phyloP scores from a whole-genome alignment of 2,797 vertebrate species.

The Gorsachius magnificus region DNA sequence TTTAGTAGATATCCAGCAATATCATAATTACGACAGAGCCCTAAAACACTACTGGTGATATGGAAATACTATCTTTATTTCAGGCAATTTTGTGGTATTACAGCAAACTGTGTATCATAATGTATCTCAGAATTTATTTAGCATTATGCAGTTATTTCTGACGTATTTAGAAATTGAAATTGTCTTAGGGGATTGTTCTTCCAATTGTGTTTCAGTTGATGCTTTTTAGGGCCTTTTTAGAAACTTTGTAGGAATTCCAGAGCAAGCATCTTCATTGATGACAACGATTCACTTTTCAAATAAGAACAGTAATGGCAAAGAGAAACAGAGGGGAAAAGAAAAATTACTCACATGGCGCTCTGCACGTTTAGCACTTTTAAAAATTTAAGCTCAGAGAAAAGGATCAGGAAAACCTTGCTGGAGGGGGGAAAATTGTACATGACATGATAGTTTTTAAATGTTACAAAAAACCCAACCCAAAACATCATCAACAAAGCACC shows the following conservation, averaged over 20 bases:
- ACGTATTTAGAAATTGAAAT: neutral
- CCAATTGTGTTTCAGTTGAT: neutral
- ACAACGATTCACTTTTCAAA: neutral
- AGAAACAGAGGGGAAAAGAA: neutral
- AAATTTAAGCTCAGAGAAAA: neutral
- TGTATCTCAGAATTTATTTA: neutral
- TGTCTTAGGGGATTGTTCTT: neutral
- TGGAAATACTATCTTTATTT: neutral
- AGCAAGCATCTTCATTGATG: neutral
- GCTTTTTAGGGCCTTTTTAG: neutral
- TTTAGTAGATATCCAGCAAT: neutral
- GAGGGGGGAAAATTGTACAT: rapidly evolving
- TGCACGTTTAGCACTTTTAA: neutral
- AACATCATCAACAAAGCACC: neutral
- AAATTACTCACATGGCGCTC: neutral
- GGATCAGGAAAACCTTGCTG: neutral
- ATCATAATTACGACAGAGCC: neutral
- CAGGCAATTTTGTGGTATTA: neutral
- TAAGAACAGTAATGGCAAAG: neutral
- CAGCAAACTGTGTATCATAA: neutral
- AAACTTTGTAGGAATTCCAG: neutral
- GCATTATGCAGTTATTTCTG: neutral
- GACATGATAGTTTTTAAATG: neutral
- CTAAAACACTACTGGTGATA: neutral
- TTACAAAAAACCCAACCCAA: neutral